Evolutionary conservation across 1,140 invertebrate genomes (phyloP), one percentile per base, ranked within the genome.

Genomic region (Lepidotrigona ventralis): DNA sequence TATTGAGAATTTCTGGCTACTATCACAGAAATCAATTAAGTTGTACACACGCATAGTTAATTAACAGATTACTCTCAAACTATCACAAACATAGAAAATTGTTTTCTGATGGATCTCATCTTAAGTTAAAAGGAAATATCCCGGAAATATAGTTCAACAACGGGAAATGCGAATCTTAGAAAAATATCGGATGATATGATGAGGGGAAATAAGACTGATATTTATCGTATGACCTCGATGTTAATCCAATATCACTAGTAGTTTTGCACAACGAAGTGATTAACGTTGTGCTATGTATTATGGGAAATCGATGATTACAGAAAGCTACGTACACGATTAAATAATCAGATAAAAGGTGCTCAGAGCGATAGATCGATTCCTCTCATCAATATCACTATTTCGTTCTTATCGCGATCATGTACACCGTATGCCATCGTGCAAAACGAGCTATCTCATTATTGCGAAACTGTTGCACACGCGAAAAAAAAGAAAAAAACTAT

Each of bases 261-360:
- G 60, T 75, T 68, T 75, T 82, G 46, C 33, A 33, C 33, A 33
- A 33, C n/a, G n/a, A 56, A 21, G 56, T 33, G 70, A 69, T 29
- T 82, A 46, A 46, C 14, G 54, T 51, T 53, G 39, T n/a, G 53
- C 64, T 66, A 33, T 46, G 19, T 51, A 14, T 33, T 77, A 77
- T 51, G 74, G 39, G 69, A 77, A 77, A 54, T 21, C 21, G 60
- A 53, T 63, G 74, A 69, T 68, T 60, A 26, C n/a, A 53, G 54
- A 53, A 60, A 70, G 60, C 23, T 23, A 15, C 39, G 15, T 17
- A 33, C 1, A 19, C 53, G 80, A 82, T 77, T 58, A 76, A 56
- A 15, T 70, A 70, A 77, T 60, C 74, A 51, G 66, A 82, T 82
- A 82, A 77, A n/a, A 56, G 9, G 26, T 29, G 33, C 21, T 53